Percentiles rank a stretch among this genome's conserved stretches.
Evolutionary conservation across 1,140 invertebrate species (phyloP).

Genomic region (Ceratina japonica): DNA sequence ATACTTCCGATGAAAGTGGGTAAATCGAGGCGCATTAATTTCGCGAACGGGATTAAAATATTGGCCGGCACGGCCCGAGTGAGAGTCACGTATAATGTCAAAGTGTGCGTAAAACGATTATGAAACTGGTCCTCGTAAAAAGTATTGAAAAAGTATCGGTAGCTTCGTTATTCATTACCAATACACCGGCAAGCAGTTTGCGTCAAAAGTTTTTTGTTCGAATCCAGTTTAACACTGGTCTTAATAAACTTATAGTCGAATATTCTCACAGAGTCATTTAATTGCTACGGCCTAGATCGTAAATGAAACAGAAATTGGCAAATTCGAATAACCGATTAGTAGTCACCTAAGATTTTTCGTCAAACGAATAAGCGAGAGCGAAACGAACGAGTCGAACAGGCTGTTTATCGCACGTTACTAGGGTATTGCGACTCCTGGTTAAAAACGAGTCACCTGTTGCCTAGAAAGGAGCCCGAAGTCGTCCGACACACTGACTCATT

Average conservation of each 20-base stretch:
- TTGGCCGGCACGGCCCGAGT: conserved; percentile 15
- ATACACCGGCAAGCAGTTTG: too few species aligned
- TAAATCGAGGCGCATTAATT: conserved; percentile 27
- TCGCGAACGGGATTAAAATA: conserved; percentile 33
- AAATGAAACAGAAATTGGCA: too few species aligned
- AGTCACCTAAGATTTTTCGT: background rate
- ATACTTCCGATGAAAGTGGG: conserved; percentile 21
- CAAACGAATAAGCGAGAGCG: background rate
- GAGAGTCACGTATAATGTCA: conserved; percentile 53
- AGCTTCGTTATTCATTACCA: conserved; percentile 15
- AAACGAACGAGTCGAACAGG: background rate
- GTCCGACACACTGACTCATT: background rate
- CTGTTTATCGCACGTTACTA: background rate
- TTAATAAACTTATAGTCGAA: background rate
- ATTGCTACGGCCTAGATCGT: background rate
- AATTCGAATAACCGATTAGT: background rate
- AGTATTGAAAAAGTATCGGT: conserved; percentile 7
- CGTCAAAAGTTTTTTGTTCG: background rate
- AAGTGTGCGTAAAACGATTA: conserved; percentile 49
- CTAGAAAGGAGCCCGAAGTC: background rate
- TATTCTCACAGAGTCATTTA: background rate
- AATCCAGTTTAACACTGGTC: background rate
- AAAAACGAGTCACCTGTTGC: conserved; percentile 11
- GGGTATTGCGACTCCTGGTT: background rate
- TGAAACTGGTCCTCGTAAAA: conserved; percentile 49